Percentiles rank a stretch among this genome's conserved stretches.
These are phyloP conservation scores for Lepidostoma basale DNA, from an alignment of 1,140 invertebrate genomes.

Conservation along the genomic window DNA sequence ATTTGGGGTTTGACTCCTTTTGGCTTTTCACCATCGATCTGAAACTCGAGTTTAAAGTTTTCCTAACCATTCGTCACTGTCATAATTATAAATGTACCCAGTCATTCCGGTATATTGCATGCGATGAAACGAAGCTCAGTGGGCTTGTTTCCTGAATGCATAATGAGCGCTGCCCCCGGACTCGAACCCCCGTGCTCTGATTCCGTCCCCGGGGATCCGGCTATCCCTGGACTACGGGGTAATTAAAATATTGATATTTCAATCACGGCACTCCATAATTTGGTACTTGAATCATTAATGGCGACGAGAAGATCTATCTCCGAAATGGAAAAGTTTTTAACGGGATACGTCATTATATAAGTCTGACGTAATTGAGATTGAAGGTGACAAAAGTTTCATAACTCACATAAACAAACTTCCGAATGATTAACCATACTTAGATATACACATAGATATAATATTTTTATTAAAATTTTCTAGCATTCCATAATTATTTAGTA, in stretches of 20 bases:
- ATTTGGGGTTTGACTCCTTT: too few relatives aligned
- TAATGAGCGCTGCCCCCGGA: conserved; percentile 32
- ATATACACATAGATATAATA: too few relatives aligned
- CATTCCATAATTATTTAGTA: too few relatives aligned
- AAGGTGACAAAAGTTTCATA: neutral
- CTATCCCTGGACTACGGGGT: neutral
- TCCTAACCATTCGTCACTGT: conserved; percentile 44
- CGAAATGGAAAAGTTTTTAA: neutral
- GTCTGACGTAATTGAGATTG: neutral
- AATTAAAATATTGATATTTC: conserved; percentile 44
- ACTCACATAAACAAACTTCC: too few relatives aligned
- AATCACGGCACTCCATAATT: conserved; percentile 13
- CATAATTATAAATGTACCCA: conserved; percentile 46
- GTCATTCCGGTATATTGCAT: conserved; percentile 41
- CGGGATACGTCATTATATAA: neutral
- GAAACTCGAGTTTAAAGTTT: conserved; percentile 34
- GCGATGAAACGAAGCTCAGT: conserved; percentile 26
- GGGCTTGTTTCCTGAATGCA: conserved; percentile 31
- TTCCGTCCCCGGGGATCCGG: conserved; percentile 11
- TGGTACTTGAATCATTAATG: neutral
- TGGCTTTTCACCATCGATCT: too few relatives aligned
- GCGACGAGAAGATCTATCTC: neutral
- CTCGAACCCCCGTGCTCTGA: conserved; percentile 17
- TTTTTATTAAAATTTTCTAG: too few relatives aligned
- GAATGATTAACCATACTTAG: too few relatives aligned